Evolutionary conservation across 2,797 vertebrate species (phyloP).

Genomic region (Masticophis lateralis): DNA sequence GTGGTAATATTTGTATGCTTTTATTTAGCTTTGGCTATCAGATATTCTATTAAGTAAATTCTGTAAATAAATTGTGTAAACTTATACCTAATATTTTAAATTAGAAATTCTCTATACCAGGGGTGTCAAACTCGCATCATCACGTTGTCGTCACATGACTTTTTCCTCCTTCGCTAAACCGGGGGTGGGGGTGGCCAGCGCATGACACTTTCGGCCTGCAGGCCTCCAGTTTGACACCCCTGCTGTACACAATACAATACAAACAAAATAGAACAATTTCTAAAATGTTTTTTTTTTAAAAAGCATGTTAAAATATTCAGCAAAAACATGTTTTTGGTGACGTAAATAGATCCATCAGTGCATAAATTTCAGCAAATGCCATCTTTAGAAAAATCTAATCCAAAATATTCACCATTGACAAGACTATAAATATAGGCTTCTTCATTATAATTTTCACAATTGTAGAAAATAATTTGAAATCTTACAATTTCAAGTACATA

Average conservation of each 20-base stretch:
- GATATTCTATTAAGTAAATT: not conserved
- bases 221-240: too few relatives aligned
- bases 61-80: not conserved
- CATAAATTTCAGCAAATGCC: conserved; percentile 15
- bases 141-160: too few relatives aligned
- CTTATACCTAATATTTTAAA: not conserved
- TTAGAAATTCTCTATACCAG: not conserved
- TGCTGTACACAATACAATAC: not conserved
- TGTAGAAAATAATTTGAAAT: not conserved
- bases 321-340: not conserved
- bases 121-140: too few relatives aligned
- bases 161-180: too few relatives aligned
- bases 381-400: not conserved
- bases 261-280: not conserved
- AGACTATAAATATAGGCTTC: not conserved
- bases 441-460: not conserved
- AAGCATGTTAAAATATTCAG: conserved; percentile 13
- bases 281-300: not conserved
- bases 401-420: not conserved
- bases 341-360: not conserved
- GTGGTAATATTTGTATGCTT: not conserved
- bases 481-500: not conserved
- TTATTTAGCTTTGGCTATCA: not conserved
- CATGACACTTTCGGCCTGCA: too few relatives aligned
- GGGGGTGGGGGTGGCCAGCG: too few relatives aligned